Conservation (phyloP, 2,113 vertebrate species). For the Acrocephalus kingi region DNA sequence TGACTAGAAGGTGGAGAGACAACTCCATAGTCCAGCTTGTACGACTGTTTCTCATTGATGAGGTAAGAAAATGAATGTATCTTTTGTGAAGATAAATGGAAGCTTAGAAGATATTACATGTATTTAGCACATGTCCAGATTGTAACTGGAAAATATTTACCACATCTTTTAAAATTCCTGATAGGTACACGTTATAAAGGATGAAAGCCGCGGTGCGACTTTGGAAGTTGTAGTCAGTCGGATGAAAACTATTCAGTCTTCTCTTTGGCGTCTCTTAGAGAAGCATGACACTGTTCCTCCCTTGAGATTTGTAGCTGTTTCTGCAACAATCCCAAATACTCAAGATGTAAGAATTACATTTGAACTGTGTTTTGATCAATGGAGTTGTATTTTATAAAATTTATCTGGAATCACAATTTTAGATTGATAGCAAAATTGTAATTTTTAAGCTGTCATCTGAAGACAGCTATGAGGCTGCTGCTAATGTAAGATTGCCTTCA, state of each 20-base stretch:
- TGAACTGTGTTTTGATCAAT: background rate
- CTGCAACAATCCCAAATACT: conserved; percentile 95
- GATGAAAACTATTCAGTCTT: conserved; percentile 91
- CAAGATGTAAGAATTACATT: conserved; percentile 84
- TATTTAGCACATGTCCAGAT: background rate
- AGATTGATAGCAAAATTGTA: background rate
- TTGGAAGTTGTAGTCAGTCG: conserved; percentile 96
- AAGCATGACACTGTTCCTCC: conserved; percentile 61
- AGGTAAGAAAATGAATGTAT: conserved; percentile 74
- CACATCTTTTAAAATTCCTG: background rate
- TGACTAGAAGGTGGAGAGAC: conserved; percentile 97
- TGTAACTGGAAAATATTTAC: background rate
- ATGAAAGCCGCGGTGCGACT: conserved; percentile 90
- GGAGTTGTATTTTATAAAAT: background rate
- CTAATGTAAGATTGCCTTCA: background rate
- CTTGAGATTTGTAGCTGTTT: conserved; percentile 93
- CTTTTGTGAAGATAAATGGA: conserved; percentile 6
- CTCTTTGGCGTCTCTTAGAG: conserved; percentile 65
- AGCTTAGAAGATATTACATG: background rate
- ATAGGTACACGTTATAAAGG: conserved; percentile 93
- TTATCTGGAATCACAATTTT: background rate
- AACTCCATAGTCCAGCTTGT: conserved; percentile 91
- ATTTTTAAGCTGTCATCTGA: background rate
- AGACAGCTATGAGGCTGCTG: background rate
- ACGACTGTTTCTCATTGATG: conserved; percentile 93